phyloP scores from a whole-genome alignment of 2,888 invertebrate species.

The Volucella inflata region DNA sequence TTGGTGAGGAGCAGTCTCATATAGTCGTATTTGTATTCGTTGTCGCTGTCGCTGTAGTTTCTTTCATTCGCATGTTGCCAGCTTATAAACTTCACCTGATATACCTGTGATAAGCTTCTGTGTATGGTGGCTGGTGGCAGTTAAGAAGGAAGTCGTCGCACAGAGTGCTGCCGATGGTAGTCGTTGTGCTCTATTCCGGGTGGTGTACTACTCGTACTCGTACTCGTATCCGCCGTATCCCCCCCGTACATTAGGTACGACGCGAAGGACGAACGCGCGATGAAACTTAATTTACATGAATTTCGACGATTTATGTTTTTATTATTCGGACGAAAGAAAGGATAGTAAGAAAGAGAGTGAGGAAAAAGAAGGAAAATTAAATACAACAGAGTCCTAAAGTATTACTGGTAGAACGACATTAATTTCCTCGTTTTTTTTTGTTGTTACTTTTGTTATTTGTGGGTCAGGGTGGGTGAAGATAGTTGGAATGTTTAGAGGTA shows the following conservation, averaged over 20 bases:
- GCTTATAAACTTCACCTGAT: slow-evolving; percentile 77
- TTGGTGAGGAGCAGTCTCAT: too few relatives aligned
- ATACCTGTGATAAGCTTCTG: slow-evolving; percentile 74
- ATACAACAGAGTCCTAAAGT: slow-evolving; percentile 49
- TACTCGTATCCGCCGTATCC: slow-evolving; percentile 3
- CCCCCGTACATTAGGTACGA: slow-evolving; percentile 35
- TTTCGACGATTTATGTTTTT: slow-evolving; percentile 76
- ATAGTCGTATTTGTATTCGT: slow-evolving; percentile 20
- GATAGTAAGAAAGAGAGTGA: slow-evolving; percentile 1
- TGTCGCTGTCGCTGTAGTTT: slow-evolving; percentile 36
- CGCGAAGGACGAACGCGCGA: slow-evolving; percentile 77
- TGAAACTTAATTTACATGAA: slow-evolving; percentile 79
- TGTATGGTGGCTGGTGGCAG: slow-evolving; percentile 57
- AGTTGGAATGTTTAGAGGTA: slow-evolving; percentile 37
- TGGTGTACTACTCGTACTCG: background rate
- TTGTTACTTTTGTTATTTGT: background rate
- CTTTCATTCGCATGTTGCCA: slow-evolving; percentile 78
- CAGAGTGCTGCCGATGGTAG: slow-evolving; percentile 29
- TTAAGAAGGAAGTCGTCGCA: slow-evolving; percentile 72
- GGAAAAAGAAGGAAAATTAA: slow-evolving; percentile 76
- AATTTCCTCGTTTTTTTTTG: slow-evolving; percentile 27
- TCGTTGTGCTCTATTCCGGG: background rate
- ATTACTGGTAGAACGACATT: slow-evolving; percentile 68
- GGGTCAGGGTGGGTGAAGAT: slow-evolving; percentile 60
- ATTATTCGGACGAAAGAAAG: slow-evolving; percentile 68